A percentile compares a stretch with the other conserved stretches of the same genome.
Conservation (phyloP, 2,113 vertebrate species). For the Callocephalon fimbriatum region DNA sequence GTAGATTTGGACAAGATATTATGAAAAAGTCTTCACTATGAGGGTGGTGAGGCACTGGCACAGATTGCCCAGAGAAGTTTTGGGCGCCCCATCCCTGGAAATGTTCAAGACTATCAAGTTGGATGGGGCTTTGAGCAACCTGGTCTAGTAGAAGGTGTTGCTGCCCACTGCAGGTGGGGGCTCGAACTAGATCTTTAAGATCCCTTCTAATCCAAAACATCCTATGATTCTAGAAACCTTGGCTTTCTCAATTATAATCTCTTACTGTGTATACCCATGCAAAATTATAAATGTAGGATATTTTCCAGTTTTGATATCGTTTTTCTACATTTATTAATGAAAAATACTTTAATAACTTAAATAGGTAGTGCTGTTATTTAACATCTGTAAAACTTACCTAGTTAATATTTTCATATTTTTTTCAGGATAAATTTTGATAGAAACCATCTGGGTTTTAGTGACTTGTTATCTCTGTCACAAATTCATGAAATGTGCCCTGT, state of each 20-base stretch:
- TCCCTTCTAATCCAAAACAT: background rate
- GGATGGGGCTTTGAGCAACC: background rate
- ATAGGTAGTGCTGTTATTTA: background rate
- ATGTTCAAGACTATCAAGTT: background rate
- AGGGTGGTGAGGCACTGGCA: background rate
- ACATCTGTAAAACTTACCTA: background rate
- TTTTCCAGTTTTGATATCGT: background rate
- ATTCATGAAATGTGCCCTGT: background rate
- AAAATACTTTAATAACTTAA: background rate
- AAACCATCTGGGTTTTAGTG: conserved; percentile 43
- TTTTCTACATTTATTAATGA: background rate
- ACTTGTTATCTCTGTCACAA: conserved; percentile 13
- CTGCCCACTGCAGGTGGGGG: background rate
- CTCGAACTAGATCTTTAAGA: background rate
- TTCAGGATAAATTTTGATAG: background rate
- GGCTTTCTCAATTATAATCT: background rate
- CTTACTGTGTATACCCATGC: background rate
- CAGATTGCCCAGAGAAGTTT: background rate
- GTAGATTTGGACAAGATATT: background rate
- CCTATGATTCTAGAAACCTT: background rate
- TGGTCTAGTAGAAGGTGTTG: background rate
- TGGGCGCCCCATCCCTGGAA: background rate
- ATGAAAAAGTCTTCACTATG: background rate
- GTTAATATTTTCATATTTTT: background rate
- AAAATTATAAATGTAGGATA: background rate